Percentiles rank a stretch among this genome's conserved stretches.
Conservation (phyloP, 2,888 invertebrate genomes). For the Galerucella nymphaeae region DNA sequence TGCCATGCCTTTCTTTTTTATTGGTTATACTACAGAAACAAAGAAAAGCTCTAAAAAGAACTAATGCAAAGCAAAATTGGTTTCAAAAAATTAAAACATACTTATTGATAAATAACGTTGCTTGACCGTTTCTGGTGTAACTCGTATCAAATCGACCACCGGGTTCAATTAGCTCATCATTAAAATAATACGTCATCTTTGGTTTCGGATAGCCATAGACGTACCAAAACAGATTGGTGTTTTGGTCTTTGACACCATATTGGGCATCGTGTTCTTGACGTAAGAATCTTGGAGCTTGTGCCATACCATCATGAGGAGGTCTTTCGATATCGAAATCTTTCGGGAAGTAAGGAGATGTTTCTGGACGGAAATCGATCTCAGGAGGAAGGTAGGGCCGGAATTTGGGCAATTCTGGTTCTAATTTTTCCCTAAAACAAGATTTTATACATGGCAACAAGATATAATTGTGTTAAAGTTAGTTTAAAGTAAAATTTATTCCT, state of each 20-base stretch:
- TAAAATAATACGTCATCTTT: constrained; percentile 88
- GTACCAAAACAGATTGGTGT: constrained; percentile 91
- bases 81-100: constrained; percentile 61
- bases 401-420: constrained; percentile 83
- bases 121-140: constrained; percentile 90
- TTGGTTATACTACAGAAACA: neutral
- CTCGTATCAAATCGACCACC: constrained; percentile 89
- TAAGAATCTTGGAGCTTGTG: constrained; percentile 87
- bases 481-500: neutral
- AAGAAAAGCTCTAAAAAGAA: neutral
- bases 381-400: constrained; percentile 83
- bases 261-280: constrained; percentile 87
- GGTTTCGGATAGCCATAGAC: constrained; percentile 98
- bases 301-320: constrained; percentile 86
- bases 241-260: constrained; percentile 93
- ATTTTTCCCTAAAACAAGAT: constrained; percentile 69
- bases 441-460: constrained; percentile 28
- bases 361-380: constrained; percentile 85
- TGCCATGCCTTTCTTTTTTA: constrained; percentile 22
- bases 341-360: constrained; percentile 88
- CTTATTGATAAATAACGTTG: constrained; percentile 89
- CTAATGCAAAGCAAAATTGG: neutral
- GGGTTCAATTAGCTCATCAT: constrained; percentile 83
- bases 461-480: neutral
- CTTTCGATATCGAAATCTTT: constrained; percentile 92